Evolutionary conservation across 2,797 vertebrate genomes (phyloP).

Genomic region (Sebastes itinus): DNA sequence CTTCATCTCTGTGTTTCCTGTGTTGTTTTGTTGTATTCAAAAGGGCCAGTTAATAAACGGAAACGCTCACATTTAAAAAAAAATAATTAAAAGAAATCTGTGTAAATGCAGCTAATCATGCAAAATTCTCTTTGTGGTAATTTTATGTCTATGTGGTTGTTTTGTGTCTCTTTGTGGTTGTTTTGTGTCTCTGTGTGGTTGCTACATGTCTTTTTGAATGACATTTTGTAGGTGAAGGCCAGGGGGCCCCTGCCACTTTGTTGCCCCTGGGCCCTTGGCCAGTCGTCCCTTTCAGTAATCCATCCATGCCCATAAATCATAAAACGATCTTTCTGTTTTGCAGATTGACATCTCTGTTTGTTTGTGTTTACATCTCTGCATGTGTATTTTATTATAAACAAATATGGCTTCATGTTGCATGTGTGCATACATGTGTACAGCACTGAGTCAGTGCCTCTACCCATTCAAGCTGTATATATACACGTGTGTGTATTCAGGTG

Average conservation of each 20-base stretch:
- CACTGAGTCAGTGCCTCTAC: background rate
- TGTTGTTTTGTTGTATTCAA: background rate
- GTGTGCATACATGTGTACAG: background rate
- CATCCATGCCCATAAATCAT: background rate
- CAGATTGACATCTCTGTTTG: background rate
- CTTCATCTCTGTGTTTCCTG: background rate
- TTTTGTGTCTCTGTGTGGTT: too few relatives aligned
- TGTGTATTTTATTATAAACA: background rate
- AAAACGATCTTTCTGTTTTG: background rate
- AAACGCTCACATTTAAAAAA: background rate
- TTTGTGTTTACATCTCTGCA: background rate
- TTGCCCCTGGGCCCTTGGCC: too few relatives aligned
- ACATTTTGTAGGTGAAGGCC: too few relatives aligned
- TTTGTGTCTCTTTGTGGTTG: too few relatives aligned
- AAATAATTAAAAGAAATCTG: background rate
- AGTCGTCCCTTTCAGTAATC: too few relatives aligned
- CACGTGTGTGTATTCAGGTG: conserved; percentile 26
- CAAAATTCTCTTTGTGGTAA: too few relatives aligned
- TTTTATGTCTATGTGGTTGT: too few relatives aligned
- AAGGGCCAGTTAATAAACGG: background rate
- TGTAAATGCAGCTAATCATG: background rate
- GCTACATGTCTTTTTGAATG: too few relatives aligned
- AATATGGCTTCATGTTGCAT: background rate
- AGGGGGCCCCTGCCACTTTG: too few relatives aligned
- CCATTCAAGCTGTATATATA: background rate